phyloP scores from a whole-genome alignment of 2,113 vertebrate species.

The Oncorhynchus keta region DNA sequence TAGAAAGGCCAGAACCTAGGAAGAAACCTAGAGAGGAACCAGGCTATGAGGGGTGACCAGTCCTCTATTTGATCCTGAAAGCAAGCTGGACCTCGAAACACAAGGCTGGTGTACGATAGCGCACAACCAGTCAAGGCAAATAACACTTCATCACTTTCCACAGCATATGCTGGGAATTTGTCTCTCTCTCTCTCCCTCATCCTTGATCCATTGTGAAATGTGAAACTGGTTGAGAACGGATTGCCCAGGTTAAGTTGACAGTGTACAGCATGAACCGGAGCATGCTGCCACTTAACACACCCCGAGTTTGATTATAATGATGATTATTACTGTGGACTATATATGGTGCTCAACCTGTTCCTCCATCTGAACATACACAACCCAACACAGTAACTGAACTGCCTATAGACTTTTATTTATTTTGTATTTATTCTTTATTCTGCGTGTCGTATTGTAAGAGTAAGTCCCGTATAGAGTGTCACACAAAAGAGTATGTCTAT shows the following conservation, averaged over 20 bases:
- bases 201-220: slow-evolving; percentile 14
- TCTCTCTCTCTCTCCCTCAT: slow-evolving; percentile 22
- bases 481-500: slow-evolving; percentile 61
- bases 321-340: slow-evolving; percentile 61
- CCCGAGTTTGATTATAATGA: slow-evolving; percentile 46
- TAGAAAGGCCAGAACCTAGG: too few relatives aligned
- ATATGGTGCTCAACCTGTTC: slow-evolving; percentile 69
- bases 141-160: neutral
- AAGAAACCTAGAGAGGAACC: too few relatives aligned
- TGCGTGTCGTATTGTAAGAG: slow-evolving; percentile 57
- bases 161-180: neutral
- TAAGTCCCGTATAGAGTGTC: slow-evolving; percentile 59
- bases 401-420: slow-evolving; percentile 65
- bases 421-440: slow-evolving; percentile 57
- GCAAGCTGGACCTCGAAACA: neutral
- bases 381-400: slow-evolving; percentile 53
- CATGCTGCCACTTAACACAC: slow-evolving; percentile 26
- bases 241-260: slow-evolving; percentile 26
- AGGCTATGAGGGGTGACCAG: too few relatives aligned
- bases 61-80: too few relatives aligned
- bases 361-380: slow-evolving; percentile 48
- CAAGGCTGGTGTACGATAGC: too few relatives aligned
- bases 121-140: neutral
- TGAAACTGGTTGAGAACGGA: slow-evolving; percentile 23
- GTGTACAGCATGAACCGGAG: slow-evolving; percentile 17